These are phyloP conservation scores for Noctua fimbriata DNA, from an alignment of 2,888 invertebrate genomes.

Conservation along the genomic window DNA sequence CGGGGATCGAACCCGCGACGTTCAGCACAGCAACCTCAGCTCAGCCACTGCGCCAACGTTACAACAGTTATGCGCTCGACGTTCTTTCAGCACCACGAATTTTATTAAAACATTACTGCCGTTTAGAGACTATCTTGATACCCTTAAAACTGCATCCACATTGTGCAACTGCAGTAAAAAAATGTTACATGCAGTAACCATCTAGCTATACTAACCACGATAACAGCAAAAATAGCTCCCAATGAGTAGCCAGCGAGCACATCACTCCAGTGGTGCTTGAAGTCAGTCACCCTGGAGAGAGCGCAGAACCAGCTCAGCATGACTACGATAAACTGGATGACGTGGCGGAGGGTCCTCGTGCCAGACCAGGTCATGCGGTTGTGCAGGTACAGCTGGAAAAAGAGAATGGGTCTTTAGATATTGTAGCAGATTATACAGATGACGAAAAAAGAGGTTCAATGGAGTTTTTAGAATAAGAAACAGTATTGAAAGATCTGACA, in stretches of 20 bases:
- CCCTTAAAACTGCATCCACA: too few species aligned
- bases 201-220: constrained; percentile 46
- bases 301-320: constrained; percentile 96
- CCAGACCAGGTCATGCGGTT: constrained; percentile 94
- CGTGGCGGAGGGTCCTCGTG: constrained; percentile 94
- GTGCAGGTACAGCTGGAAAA: constrained; percentile 95
- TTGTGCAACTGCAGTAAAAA: background rate
- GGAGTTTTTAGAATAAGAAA: background rate
- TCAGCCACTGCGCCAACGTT: background rate
- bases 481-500: background rate
- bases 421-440: background rate
- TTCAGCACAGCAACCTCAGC: background rate
- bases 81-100: background rate
- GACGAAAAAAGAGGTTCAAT: background rate
- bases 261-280: constrained; percentile 99
- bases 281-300: constrained; percentile 97
- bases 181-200: background rate
- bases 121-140: background rate
- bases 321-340: constrained; percentile 94
- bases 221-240: constrained; percentile 91
- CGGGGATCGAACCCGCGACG: background rate
- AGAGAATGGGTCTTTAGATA: background rate
- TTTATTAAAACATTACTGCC: background rate
- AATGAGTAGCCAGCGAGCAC: constrained; percentile 95
- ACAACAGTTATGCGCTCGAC: background rate